These are phyloP conservation scores for Salvelinus sp. DNA, from an alignment of 2,113 vertebrate genomes.

Conservation along the genomic window DNA sequence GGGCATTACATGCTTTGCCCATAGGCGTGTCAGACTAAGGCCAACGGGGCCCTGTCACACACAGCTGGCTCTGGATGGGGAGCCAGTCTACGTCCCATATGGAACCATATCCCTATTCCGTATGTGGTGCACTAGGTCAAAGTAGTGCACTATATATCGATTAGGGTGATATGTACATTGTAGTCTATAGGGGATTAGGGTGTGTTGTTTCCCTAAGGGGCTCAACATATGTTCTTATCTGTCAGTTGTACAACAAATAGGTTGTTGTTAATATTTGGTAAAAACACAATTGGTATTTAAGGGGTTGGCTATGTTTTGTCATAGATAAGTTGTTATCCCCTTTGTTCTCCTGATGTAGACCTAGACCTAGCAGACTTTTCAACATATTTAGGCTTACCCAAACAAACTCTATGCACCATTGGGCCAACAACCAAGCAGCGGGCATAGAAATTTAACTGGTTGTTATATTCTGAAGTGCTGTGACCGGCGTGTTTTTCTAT, in stretches of 20 bases:
- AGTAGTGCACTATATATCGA: not conserved
- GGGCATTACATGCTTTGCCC: too few species aligned
- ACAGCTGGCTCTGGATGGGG: too few species aligned
- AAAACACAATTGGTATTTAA: conserved; percentile 8
- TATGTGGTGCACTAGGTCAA: too few species aligned
- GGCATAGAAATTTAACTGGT: not conserved
- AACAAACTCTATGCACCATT: not conserved
- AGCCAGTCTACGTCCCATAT: too few species aligned
- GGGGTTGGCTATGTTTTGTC: not conserved
- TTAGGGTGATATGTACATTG: conserved; percentile 17
- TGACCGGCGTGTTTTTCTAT: conserved; percentile 11
- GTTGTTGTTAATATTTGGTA: conserved; percentile 1
- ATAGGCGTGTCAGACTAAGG: too few species aligned
- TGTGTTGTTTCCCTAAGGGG: conserved; percentile 9
- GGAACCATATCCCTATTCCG: not conserved
- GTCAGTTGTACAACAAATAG: not conserved
- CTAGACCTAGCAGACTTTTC: not conserved
- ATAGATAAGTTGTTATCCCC: too few species aligned
- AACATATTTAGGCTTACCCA: not conserved
- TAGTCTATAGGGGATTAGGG: not conserved
- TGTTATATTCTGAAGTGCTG: conserved; percentile 4
- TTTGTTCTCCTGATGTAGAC: not conserved
- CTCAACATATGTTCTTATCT: conserved; percentile 11
- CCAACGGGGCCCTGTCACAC: too few species aligned
- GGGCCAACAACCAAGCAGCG: not conserved